Base-by-base conservation (phyloP, 1,140 invertebrate genomes). In the Drosophila ohnishii region DNA sequence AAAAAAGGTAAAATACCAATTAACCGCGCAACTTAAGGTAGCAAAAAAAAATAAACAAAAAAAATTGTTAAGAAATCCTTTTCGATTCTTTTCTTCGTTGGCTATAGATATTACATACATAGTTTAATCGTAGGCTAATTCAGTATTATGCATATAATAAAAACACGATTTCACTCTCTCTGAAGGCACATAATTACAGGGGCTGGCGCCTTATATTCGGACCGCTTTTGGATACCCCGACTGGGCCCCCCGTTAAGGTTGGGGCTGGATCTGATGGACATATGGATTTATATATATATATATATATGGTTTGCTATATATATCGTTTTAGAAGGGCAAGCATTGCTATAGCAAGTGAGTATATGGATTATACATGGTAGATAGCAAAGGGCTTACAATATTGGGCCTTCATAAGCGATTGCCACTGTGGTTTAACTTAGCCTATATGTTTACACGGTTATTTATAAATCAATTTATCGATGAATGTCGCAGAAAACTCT, bases 141-240 rank as follows among this genome's bases (percentile, higher is more conserved):
- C 40, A 59, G 28, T 59, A 60, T 80, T 61, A 40, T 80, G 64
- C 59, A 44, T 78, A 59, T 69, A 40, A 78, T 70, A 64, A 62
- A 78, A 62, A 86, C 59, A 75, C 65, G 66, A 78, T 35, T 47
- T 63, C 28, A 75, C 44, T 40, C 50, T 40, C 44, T 86, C 65
- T 64, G 76, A 88, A 87, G 79, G 83, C 83, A 87, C 83, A 87
- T 87, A 83, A 87, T 83, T 83, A 87, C 84, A 83, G 76, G 72
- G 80, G 75, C 74, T 74, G 62, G 56, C 62, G 79, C 42, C 25
- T 62, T 62, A 30, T 25, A 42, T 6, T 42, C 56, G 28, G 7
- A 34, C 35, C 53, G 53, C 47, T 62, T 42, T 57, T 64, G 60
- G 30, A 62, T 71, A 58, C 39, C 71, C 48, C 28, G 25, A n/a